Conservation (phyloP, 2,888 invertebrate genomes). For the Drosophila robusta region DNA sequence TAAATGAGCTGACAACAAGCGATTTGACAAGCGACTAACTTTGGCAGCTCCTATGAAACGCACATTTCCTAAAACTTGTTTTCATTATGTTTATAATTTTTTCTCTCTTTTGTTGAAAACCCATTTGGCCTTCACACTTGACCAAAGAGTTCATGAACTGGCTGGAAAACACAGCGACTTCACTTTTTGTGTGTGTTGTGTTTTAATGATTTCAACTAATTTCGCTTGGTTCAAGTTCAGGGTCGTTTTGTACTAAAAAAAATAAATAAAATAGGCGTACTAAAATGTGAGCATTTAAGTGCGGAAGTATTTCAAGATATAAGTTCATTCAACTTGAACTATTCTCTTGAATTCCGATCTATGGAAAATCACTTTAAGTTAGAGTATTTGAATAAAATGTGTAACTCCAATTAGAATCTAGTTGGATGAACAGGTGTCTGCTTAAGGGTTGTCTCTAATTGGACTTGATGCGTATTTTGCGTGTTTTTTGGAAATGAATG, state of each 20-base stretch:
- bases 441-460: conserved; percentile 14
- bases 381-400: neutral
- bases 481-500: conserved; percentile 31
- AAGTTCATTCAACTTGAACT: conserved; percentile 67
- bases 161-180: conserved; percentile 43
- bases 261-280: conserved; percentile 25
- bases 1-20: conserved; percentile 22
- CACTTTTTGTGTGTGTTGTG: conserved; percentile 22
- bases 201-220: conserved; percentile 62
- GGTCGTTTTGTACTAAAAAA: conserved; percentile 52
- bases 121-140: conserved; percentile 74
- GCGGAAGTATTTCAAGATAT: conserved; percentile 47
- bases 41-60: conserved; percentile 22
- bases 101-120: conserved; percentile 24
- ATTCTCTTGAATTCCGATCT: conserved; percentile 6
- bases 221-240: conserved; percentile 71
- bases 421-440: neutral
- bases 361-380: neutral
- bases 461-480: conserved; percentile 35
- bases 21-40: conserved; percentile 34
- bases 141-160: conserved; percentile 70
- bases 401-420: neutral
- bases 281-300: conserved; percentile 40
- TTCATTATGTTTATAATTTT: conserved; percentile 30
- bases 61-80: conserved; percentile 55